Evolutionary conservation across 2,113 vertebrate genomes (phyloP).

Genomic region (Murina feae): DNA sequence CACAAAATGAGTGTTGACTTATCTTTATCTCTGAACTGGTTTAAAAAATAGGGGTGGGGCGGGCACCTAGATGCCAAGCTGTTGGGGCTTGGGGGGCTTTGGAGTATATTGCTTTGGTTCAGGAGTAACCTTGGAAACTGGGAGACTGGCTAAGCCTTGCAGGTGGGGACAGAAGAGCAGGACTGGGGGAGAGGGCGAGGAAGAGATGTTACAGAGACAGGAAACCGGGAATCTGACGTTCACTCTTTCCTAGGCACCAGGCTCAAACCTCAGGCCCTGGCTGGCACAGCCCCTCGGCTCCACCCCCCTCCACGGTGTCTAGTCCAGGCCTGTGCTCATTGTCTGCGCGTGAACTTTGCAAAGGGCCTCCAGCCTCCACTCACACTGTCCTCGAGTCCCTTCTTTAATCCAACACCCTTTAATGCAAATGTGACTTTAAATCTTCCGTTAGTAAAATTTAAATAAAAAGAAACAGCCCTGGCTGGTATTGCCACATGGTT

Average conservation of each 20-base stretch:
- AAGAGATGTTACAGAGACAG: background rate
- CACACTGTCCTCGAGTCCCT: background rate
- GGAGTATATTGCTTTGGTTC: background rate
- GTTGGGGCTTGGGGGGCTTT: background rate
- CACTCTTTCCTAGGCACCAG: background rate
- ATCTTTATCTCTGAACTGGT: background rate
- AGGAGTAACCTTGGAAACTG: background rate
- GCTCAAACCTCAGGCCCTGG: background rate
- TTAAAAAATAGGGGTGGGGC: background rate
- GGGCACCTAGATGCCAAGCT: background rate
- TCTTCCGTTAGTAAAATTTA: background rate
- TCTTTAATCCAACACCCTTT: background rate
- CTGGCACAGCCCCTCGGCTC: background rate
- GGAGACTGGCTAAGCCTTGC: background rate
- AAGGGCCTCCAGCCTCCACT: background rate
- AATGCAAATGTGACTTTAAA: background rate
- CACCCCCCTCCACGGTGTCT: too few relatives aligned
- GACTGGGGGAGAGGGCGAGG: too few relatives aligned
- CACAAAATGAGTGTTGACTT: background rate
- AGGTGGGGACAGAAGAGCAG: background rate
- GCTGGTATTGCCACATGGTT: too few relatives aligned
- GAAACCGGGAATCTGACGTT: background rate
- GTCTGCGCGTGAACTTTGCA: too few relatives aligned
- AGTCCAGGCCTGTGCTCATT: background rate
- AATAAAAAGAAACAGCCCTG: background rate